phyloP scores from a whole-genome alignment of 2,113 vertebrate genomes.

The Lasiurus cinereus region DNA sequence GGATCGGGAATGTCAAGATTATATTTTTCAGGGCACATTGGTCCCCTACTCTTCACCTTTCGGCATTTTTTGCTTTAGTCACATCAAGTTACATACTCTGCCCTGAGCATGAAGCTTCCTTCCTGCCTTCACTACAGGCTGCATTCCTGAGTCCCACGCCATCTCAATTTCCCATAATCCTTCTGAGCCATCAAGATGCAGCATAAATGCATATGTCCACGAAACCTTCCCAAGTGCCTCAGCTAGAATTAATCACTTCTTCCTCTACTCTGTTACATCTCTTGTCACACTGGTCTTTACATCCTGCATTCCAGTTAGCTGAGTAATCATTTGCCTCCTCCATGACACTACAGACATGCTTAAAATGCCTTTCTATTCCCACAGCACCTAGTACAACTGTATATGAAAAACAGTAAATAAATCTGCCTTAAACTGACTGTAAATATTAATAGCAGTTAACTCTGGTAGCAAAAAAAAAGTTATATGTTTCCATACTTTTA shows the following conservation, averaged over 20 bases:
- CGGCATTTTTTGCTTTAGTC: background rate
- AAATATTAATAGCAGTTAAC: slow-evolving; percentile 27
- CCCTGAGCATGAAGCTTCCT: background rate
- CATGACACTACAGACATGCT: background rate
- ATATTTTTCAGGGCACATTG: background rate
- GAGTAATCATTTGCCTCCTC: background rate
- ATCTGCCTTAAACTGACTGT: background rate
- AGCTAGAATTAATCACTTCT: background rate
- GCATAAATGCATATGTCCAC: background rate
- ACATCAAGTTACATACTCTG: background rate
- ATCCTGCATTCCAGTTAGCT: background rate
- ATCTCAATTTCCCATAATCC: background rate
- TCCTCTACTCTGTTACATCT: background rate
- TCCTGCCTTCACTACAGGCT: background rate
- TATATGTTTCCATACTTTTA: background rate
- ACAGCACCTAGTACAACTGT: background rate
- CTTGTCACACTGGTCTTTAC: background rate
- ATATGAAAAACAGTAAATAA: background rate
- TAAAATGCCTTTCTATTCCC: background rate
- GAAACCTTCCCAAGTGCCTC: background rate
- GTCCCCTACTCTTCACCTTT: background rate
- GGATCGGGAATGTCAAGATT: background rate
- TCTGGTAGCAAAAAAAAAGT: background rate
- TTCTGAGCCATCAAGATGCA: background rate
- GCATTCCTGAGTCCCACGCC: background rate